These are phyloP conservation scores for Microcaecilia unicolor DNA, from an alignment of 2,797 vertebrate species.

Conservation along the genomic window DNA sequence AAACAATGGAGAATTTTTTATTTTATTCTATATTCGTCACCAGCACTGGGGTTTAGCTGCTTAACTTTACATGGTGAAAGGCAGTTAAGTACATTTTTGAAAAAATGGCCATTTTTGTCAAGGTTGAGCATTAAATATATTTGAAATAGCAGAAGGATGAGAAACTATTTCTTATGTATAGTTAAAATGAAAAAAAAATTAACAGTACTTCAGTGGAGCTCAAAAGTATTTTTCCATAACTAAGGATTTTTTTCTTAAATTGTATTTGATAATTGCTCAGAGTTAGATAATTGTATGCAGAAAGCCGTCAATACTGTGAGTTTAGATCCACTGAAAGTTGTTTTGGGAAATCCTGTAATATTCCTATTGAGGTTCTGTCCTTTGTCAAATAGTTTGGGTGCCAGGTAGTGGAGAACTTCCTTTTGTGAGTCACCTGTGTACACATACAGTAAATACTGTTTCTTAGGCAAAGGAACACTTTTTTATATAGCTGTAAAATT, in stretches of 20 bases:
- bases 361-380: conserved; percentile 57
- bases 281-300: conserved; percentile 58
- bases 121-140: conserved; percentile 63
- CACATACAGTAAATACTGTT: conserved; percentile 66
- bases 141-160: conserved; percentile 62
- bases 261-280: conserved; percentile 72
- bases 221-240: conserved; percentile 81
- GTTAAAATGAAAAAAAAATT: conserved; percentile 43
- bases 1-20: conserved; percentile 75
- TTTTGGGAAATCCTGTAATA: conserved; percentile 57
- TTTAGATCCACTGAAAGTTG: conserved; percentile 66
- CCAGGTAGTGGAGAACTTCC: conserved; percentile 56
- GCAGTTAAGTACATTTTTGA: conserved; percentile 46
- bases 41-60: conserved; percentile 68
- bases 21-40: conserved; percentile 81
- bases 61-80: conserved; percentile 58
- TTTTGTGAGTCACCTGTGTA: conserved; percentile 52
- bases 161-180: conserved; percentile 65
- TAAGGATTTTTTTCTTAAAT: conserved; percentile 68
- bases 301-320: conserved; percentile 79
- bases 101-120: conserved; percentile 56
- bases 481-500: conserved; percentile 64
- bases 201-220: conserved; percentile 64
- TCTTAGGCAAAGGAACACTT: conserved; percentile 68
- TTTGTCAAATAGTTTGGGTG: conserved; percentile 50